Percentiles rank a stretch among this genome's conserved stretches.
phyloP scores from a whole-genome alignment of 2,888 invertebrate species.

The Mesodorylaimus sp. region DNA sequence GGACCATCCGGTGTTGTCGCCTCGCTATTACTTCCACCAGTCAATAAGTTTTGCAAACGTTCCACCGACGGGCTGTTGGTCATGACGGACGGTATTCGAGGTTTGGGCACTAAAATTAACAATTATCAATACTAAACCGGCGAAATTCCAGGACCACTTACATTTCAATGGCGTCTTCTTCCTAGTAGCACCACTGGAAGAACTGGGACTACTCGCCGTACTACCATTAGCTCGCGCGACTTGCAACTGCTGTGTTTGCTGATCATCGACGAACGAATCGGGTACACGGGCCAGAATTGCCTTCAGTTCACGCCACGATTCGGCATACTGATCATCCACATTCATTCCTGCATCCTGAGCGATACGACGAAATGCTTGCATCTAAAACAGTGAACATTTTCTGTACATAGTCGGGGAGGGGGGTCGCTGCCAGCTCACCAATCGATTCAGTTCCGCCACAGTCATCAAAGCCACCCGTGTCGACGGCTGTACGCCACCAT shows the following conservation, averaged over 20 bases:
- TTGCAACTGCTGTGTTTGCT: no score
- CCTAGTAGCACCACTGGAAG: no score
- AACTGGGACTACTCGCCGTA: no score
- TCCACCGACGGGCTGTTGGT: background rate
- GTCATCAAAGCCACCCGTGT: slow-evolving; percentile 40
- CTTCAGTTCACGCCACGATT: background rate
- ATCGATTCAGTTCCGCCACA: slow-evolving; percentile 45
- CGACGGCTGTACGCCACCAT: background rate
- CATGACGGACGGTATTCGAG: background rate
- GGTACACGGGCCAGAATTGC: background rate
- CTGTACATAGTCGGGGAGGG: no score
- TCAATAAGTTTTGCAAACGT: background rate
- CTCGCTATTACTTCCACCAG: background rate
- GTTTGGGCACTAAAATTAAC: no score
- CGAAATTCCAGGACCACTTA: no score
- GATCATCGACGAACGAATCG: background rate
- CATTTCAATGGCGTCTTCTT: no score
- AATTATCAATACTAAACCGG: no score
- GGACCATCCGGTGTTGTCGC: no score
- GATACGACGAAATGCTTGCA: background rate
- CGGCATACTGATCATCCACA: background rate
- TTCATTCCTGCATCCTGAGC: background rate
- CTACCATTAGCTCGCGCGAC: no score
- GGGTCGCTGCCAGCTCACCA: no score
- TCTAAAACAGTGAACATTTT: no score